These are phyloP conservation scores for Drosophila rubida DNA, from an alignment of 2,888 invertebrate genomes.

Conservation along the genomic window DNA sequence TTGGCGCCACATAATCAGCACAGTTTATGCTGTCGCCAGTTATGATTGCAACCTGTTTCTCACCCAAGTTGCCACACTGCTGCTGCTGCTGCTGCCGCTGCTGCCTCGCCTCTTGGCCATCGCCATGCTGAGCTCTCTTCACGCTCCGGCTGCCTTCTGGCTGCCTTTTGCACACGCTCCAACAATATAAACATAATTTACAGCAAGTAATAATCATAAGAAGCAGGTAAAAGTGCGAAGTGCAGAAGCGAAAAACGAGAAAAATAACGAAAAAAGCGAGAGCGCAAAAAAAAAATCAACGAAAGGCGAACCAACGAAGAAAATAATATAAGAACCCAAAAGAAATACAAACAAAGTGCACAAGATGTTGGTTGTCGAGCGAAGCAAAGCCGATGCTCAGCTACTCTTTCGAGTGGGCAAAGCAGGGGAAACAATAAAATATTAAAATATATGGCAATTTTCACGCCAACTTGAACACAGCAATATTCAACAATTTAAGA, in stretches of 20 bases:
- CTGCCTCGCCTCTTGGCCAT: not conserved
- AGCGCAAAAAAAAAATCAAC: not conserved
- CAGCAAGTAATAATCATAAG: constrained; percentile 68
- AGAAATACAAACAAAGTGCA: constrained; percentile 6
- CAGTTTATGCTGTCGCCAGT: constrained; percentile 67
- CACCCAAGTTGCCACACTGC: not conserved
- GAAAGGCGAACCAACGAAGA: constrained; percentile 1
- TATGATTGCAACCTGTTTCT: constrained; percentile 28
- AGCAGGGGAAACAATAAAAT: no score
- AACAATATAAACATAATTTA: constrained; percentile 72
- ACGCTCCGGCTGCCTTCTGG: not conserved
- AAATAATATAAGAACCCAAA: constrained; percentile 11
- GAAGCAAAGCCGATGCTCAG: constrained; percentile 1
- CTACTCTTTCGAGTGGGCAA: constrained; percentile 5
- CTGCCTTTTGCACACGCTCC: constrained; percentile 59
- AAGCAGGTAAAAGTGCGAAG: constrained; percentile 66
- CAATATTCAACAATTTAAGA: no score
- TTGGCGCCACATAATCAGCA: constrained; percentile 66
- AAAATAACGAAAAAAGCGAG: constrained; percentile 4
- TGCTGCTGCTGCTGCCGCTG: no score
- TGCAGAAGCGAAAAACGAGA: constrained; percentile 26
- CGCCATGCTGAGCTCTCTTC: not conserved
- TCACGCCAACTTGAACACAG: no score
- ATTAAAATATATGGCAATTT: no score
- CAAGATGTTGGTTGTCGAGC: not conserved